Percentiles rank a stretch among this genome's conserved stretches.
phyloP scores from a whole-genome alignment of 2,113 vertebrate genomes.

The Gobiocypris rarus region DNA sequence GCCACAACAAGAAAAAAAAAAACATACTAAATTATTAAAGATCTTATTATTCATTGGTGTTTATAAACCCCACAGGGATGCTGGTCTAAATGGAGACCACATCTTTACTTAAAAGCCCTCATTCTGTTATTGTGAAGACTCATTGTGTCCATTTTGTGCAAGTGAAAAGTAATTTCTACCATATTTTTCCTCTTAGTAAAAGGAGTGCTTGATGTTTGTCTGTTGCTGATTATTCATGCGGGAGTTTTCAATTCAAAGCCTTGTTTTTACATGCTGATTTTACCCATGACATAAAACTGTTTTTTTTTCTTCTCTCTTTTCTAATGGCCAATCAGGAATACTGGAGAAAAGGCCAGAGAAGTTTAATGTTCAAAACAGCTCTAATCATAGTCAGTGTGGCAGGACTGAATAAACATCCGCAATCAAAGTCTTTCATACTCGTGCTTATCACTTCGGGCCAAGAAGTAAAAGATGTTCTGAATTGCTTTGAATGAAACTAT shows the following conservation, averaged over 20 bases:
- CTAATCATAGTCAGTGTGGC: constrained; percentile 39
- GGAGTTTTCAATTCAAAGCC: constrained; percentile 28
- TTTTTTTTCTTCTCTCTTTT: background rate
- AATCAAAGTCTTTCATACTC: constrained; percentile 37
- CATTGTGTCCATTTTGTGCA: constrained; percentile 27
- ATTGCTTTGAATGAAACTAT: constrained; percentile 29
- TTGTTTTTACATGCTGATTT: constrained; percentile 33
- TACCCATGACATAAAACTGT: background rate
- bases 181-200: constrained; percentile 24
- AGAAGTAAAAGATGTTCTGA: constrained; percentile 39
- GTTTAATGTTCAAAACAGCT: constrained; percentile 29
- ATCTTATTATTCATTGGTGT: constrained; percentile 14
- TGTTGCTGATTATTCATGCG: constrained; percentile 31
- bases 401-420: constrained; percentile 39
- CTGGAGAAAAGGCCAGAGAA: constrained; percentile 33
- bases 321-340: constrained; percentile 37
- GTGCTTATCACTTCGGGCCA: constrained; percentile 15
- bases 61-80: background rate
- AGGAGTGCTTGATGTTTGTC: constrained; percentile 23
- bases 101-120: background rate
- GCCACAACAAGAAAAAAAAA: background rate
- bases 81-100: background rate
- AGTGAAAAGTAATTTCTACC: constrained; percentile 22
- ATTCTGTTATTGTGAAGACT: constrained; percentile 5
- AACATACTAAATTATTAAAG: background rate